These are phyloP conservation scores for Caranx melampygus DNA, from an alignment of 2,113 vertebrate species.

Conservation along the genomic window DNA sequence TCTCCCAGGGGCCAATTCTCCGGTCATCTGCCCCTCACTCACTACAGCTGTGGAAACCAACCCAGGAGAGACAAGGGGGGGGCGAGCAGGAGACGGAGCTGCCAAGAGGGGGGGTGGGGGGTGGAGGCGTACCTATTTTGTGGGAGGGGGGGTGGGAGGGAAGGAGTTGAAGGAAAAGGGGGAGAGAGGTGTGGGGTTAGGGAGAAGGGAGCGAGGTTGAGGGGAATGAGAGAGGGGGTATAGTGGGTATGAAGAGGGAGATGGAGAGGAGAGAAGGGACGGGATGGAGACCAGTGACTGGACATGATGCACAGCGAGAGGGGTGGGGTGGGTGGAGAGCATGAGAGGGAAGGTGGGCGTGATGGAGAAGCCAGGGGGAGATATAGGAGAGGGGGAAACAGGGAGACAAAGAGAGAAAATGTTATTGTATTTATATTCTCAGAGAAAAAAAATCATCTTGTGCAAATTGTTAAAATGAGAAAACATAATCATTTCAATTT, in stretches of 20 bases:
- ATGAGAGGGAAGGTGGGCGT: slow-evolving; percentile 51
- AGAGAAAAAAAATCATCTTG: slow-evolving; percentile 8
- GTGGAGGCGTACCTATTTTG: slow-evolving; percentile 66
- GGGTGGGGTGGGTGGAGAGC: slow-evolving; percentile 1
- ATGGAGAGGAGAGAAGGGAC: slow-evolving; percentile 55
- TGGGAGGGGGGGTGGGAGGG: background rate
- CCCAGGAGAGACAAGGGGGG: slow-evolving; percentile 60
- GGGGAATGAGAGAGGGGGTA: slow-evolving; percentile 51
- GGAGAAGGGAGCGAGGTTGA: slow-evolving; percentile 40
- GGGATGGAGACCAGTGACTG: slow-evolving; percentile 34
- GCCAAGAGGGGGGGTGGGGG: slow-evolving; percentile 68
- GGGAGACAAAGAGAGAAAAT: slow-evolving; percentile 48
- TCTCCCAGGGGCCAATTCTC: slow-evolving; percentile 89
- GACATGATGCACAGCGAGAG: slow-evolving; percentile 2
- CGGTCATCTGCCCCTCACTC: slow-evolving; percentile 88
- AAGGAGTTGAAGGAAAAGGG: background rate
- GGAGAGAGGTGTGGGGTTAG: slow-evolving; percentile 44
- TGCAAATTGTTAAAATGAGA: slow-evolving; percentile 21
- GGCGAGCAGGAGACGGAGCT: slow-evolving; percentile 60
- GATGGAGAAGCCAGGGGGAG: slow-evolving; percentile 54
- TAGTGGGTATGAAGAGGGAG: slow-evolving; percentile 70
- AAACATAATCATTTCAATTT: background rate
- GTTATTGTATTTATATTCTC: slow-evolving; percentile 48
- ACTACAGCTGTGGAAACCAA: slow-evolving; percentile 87
- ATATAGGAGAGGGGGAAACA: slow-evolving; percentile 8